Evolutionary conservation across 2,113 vertebrate species (phyloP).

Genomic region (Enhydra lutris): DNA sequence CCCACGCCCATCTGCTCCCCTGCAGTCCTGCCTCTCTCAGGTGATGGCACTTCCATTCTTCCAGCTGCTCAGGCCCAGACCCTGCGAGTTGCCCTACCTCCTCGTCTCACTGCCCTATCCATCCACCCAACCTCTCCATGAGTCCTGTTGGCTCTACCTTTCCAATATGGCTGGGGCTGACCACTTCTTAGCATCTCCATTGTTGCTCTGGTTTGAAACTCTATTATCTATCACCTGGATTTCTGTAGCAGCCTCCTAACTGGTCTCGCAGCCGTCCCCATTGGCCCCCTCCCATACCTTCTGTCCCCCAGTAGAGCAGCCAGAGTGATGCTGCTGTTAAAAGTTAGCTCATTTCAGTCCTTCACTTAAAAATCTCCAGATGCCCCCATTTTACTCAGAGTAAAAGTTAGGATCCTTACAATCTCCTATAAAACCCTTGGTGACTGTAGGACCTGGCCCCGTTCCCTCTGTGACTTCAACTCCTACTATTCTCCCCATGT

Average conservation of each 20-base stretch:
- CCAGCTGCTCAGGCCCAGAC: background rate
- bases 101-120: background rate
- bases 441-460: background rate
- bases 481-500: accelerated
- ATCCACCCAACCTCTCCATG: background rate
- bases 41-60: background rate
- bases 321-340: background rate
- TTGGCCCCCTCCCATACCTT: background rate
- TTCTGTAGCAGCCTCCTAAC: too few species aligned
- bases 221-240: too few species aligned
- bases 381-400: background rate
- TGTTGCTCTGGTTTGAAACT: background rate
- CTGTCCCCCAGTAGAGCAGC: background rate
- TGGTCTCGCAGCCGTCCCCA: background rate
- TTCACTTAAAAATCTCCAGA: background rate
- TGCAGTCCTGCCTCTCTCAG: background rate
- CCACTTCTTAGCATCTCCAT: background rate
- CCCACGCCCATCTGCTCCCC: background rate
- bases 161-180: background rate
- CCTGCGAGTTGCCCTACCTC: background rate
- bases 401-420: background rate
- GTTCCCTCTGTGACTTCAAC: background rate
- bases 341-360: background rate
- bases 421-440: background rate
- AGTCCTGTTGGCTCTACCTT: background rate